These are phyloP conservation scores for Chirona hameri DNA, from an alignment of 2,888 invertebrate genomes.

Conservation along the genomic window DNA sequence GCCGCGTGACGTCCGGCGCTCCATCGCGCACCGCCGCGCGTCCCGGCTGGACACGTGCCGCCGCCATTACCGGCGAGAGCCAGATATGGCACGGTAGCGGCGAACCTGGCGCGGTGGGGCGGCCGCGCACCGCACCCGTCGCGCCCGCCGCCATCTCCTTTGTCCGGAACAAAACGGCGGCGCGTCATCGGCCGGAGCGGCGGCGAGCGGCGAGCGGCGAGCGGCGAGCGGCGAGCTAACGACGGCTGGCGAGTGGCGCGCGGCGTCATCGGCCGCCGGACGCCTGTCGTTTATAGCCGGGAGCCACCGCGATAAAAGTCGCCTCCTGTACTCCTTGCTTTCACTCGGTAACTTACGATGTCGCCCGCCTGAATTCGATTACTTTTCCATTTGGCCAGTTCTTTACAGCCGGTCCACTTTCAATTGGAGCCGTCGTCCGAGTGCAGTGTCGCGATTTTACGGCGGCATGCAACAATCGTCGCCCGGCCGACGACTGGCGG, in stretches of 20 bases:
- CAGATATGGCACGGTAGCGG: not conserved
- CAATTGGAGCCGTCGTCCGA: not conserved
- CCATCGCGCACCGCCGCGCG: not conserved
- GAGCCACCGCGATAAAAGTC: not conserved
- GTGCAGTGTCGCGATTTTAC: not conserved
- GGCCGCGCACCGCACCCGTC: not conserved
- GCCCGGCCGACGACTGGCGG: not conserved
- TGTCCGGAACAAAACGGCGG: not conserved
- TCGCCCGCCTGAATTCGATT: conserved; percentile 12
- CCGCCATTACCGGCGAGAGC: not conserved
- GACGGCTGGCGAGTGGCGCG: too few relatives aligned
- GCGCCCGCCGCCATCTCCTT: not conserved
- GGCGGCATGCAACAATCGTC: not conserved
- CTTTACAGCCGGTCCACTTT: conserved; percentile 4
- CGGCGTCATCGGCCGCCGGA: not conserved
- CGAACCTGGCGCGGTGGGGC: not conserved
- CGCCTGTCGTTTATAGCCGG: conserved; percentile 5
- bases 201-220: not conserved
- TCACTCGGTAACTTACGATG: conserved; percentile 14
- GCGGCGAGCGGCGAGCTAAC: not conserved
- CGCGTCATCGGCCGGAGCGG: not conserved
- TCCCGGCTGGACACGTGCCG: not conserved
- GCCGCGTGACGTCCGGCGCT: not conserved
- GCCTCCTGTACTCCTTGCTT: conserved; percentile 10
- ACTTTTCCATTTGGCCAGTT: conserved; percentile 27